Base-by-base conservation (phyloP, 2,797 vertebrate genomes). In the Gila robusta region DNA sequence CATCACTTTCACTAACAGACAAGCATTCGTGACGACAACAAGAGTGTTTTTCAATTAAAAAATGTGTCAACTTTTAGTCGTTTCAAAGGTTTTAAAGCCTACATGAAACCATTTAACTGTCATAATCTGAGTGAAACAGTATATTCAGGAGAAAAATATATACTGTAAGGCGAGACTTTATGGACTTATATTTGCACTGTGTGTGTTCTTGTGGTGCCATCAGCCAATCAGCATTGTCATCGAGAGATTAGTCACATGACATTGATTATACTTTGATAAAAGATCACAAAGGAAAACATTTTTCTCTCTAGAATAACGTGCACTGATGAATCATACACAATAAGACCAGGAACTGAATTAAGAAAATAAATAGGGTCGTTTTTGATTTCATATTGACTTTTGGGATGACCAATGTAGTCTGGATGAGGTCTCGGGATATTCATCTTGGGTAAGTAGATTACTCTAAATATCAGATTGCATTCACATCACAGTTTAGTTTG, bases 391-490 rank as follows among this genome's bases (percentile, higher is more conserved):
- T 49, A 81, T 81, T 32, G 79, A 81, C 62, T 26, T 79, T 69
- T n/a, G 41, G 52, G 82, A 73, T 81, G 82, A 86, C 82, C 82
- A 76, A 67, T 56, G 78, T 64, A 69, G 81, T 85, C 64, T 81
- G 66, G 78, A 39, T 69, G 62, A 8, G 44, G 41, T 81, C 66
- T 67, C 14, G n/a, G 70, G 81, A 79, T 87, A 76, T 88, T 87
- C 47, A 86, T 91, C 86, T 73, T 32, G 79, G 70, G 32, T 79
- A 85, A 87, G 69, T 73, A 81, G 67, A 85, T 88, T 86, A 80
- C 44, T 39, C 74, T 85, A 77, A 79, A 88, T 47, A 79, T 86
- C 72, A 85, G 77, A 82, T 73, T 79, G 66, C 67, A 84, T 87
- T 87, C 73, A 47, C 54, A 39, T 28, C 78, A 87, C 77, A 79